Conservation (phyloP, 2,797 vertebrate genomes). For the Notoglanidium macrostoma region DNA sequence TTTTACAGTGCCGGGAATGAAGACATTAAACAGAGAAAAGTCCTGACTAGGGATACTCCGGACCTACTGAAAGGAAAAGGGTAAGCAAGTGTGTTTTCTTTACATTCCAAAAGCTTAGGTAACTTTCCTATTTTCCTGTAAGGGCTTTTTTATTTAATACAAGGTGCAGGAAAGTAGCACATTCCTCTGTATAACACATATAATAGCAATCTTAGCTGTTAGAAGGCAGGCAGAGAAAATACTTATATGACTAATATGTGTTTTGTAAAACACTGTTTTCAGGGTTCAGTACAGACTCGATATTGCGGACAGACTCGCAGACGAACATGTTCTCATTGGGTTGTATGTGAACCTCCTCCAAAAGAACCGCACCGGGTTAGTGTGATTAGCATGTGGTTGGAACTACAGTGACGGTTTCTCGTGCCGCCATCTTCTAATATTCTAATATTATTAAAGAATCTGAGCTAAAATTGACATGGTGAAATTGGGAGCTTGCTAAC, state of each 20-base stretch:
- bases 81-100: conserved; percentile 81
- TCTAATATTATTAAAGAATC: conserved; percentile 1
- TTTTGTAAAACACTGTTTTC: conserved; percentile 78
- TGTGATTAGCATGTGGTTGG: conserved; percentile 62
- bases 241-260: background rate
- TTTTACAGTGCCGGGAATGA: conserved; percentile 84
- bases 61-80: conserved; percentile 94
- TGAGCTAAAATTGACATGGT: conserved; percentile 39
- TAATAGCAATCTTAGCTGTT: background rate
- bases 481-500: conserved; percentile 37
- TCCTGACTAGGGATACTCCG: conserved; percentile 84
- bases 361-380: conserved; percentile 95
- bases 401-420: conserved; percentile 13
- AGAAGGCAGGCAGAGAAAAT: background rate
- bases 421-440: conserved; percentile 34
- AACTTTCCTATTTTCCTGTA: background rate
- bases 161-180: background rate
- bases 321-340: conserved; percentile 98
- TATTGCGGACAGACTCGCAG: conserved; percentile 97
- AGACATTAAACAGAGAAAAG: conserved; percentile 85
- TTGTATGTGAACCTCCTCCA: conserved; percentile 96
- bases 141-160: background rate
- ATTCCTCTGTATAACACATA: background rate
- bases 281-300: conserved; percentile 97
- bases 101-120: background rate